Base-by-base conservation (phyloP, 2,113 vertebrate genomes). In the Phocoena phocoena region DNA sequence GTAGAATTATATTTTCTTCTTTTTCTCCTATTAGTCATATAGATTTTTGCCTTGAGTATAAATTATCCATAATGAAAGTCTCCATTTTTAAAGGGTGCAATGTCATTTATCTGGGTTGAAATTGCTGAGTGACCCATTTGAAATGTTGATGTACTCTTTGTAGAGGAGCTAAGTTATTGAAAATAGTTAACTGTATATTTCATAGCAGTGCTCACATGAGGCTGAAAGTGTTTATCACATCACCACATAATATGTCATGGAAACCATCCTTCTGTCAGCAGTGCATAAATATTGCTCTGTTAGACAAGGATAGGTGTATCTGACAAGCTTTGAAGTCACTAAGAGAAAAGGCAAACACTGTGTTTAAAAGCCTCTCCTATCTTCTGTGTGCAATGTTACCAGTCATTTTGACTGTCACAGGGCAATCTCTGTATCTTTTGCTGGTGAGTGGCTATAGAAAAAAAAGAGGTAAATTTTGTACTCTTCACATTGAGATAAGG, bases 181-280 rank as follows among this genome's bases (percentile, higher is more conserved):
- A 97, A 96, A 92, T 65, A 79, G 89, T 96, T 98, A 97, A 98
- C 98, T 98, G 95, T 33, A n/a, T 63, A 71, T 97, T 97, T 90
- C 97, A 90, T 88, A 82, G 97, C 98, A 95, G 95, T 95, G 89
- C 76, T 93, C 94, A 79, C 82, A 41, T 94, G 93, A 97, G 97
- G 95, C 88, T 95, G 79, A 67, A 95, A 97, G 74, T 71, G 79
- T 95, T 98, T 95, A 93, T 97, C 87, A 71, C 80, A 92, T 95
- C 85, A 87, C 60, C 68, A 36, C 41, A 31, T 26, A 71, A n/a
- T 33, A 68, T 6, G 60, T 70, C 94, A 62, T 11, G 92, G 95
- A 96, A 70, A 23, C 68, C 94, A 89, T 70, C 97, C 88, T 97
- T 96, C 41, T 60, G 76, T 96, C 50, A 41, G 33, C 53, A 2